Conservation (phyloP, 2,888 invertebrate species). For the Brenthis ino region DNA sequence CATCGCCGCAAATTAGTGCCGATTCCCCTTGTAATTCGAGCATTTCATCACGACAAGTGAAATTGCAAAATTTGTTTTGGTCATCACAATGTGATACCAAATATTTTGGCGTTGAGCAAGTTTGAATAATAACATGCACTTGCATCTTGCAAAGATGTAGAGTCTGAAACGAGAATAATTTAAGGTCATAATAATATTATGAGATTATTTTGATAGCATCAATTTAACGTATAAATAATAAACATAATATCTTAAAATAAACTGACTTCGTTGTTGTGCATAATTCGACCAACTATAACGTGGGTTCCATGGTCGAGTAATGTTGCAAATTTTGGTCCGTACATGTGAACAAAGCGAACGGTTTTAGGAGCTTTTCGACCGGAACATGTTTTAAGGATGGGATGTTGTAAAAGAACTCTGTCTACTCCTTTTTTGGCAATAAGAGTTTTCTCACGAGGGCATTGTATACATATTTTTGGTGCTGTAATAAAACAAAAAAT, state of each 20-base stretch:
- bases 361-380: slow-evolving; percentile 54
- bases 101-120: slow-evolving; percentile 64
- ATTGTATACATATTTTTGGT: slow-evolving; percentile 59
- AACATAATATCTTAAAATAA: slow-evolving; percentile 19
- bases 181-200: slow-evolving; percentile 29
- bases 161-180: slow-evolving; percentile 53
- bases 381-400: slow-evolving; percentile 60
- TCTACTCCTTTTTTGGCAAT: slow-evolving; percentile 64
- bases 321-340: slow-evolving; percentile 70
- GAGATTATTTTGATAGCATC: slow-evolving; percentile 18
- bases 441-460: slow-evolving; percentile 71
- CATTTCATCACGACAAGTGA: slow-evolving; percentile 62
- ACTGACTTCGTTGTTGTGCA: slow-evolving; percentile 60
- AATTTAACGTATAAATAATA: neutral
- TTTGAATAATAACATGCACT: slow-evolving; percentile 67
- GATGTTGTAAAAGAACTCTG: slow-evolving; percentile 59
- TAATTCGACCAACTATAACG: slow-evolving; percentile 61
- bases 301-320: slow-evolving; percentile 68
- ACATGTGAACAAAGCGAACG: slow-evolving; percentile 60
- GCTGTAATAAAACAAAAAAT: slow-evolving; percentile 41
- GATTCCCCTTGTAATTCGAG: slow-evolving; percentile 55
- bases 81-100: slow-evolving; percentile 59
- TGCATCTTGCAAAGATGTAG: slow-evolving; percentile 71
- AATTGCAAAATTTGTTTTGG: slow-evolving; percentile 59
- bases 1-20: slow-evolving; percentile 56